Base-by-base conservation (phyloP, 2,797 vertebrate species). In the Chloroceryle inda region DNA sequence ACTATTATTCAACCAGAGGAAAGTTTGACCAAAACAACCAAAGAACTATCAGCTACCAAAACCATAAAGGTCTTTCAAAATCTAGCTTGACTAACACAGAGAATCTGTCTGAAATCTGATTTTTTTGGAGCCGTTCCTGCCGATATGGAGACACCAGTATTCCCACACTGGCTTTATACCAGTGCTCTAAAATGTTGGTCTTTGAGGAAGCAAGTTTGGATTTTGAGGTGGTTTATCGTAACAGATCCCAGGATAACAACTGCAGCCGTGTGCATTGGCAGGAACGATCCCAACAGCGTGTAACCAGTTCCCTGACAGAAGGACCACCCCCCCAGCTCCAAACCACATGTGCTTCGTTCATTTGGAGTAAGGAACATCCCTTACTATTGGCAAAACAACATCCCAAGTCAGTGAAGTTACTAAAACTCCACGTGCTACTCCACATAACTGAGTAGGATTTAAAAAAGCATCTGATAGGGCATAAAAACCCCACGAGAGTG, bases 401-500 rank as follows among this genome's bases (percentile, higher is more conserved):
- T 56, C 55, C 20, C 45, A 42, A 79, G 40, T 44, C 40, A 40
- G 35, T 19, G 27, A 62, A 14, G 6, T 69, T 53, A 74, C 38
- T 78, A 20, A 14, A 68, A 24, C 42, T 73, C 31, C 27, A 29
- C 22, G 44, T 14, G 12, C 31, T 23, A 18, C 44, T 87, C 19
- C 72, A 67, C 16, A 10, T 27, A 63, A 59, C 16, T 1, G 1
- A 52, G 10, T 4, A 21, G 3, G 15, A 61, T 50, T 56, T 31
- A 74, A 74, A 63, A 87, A 45, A 80, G 38, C 44, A 90, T 49
- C 44, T 33, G 31, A 29, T 1, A 80, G 16, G 35, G 61, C 16
- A 44, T 2, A 52, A 45, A 59, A 12, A 22, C 5, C 6, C 29
- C 21, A 33, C 0, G 0, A 4, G 21, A 47, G 13, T 1, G 13